These are phyloP conservation scores for Hypolimnas misippus DNA, from an alignment of 2,888 invertebrate genomes.

Conservation along the genomic window DNA sequence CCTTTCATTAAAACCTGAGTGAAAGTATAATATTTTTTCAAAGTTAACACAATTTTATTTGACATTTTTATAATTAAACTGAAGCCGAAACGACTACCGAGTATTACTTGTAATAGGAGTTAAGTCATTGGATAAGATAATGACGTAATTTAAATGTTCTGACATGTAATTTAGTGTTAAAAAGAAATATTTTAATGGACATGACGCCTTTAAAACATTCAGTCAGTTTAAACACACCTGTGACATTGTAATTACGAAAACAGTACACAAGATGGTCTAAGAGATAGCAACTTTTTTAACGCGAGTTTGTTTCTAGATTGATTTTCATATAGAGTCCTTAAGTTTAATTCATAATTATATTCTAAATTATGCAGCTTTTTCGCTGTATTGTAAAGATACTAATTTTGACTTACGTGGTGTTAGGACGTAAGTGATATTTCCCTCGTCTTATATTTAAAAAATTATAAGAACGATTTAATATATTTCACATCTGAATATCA, in stretches of 20 bases:
- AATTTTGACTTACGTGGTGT: no score
- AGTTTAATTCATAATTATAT: no score
- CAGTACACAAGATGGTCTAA: not conserved
- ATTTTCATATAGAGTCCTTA: no score
- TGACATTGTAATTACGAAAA: conserved; percentile 49
- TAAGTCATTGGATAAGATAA: conserved; percentile 21
- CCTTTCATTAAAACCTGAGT: conserved; percentile 19
- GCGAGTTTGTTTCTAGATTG: no score
- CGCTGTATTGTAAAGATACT: no score
- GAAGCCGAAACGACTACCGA: conserved; percentile 14
- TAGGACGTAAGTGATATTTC: no score
- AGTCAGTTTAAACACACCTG: conserved; percentile 52
- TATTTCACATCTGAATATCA: no score
- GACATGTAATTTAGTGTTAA: conserved; percentile 59
- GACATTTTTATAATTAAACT: conserved; percentile 27
- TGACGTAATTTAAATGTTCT: conserved; percentile 22
- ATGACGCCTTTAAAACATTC: conserved; percentile 36
- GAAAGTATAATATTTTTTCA: conserved; percentile 28
- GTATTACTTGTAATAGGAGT: conserved; percentile 16
- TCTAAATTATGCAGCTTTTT: no score
- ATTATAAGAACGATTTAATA: no score
- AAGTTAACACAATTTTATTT: conserved; percentile 28
- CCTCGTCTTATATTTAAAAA: no score
- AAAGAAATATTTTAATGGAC: conserved; percentile 59
- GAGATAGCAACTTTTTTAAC: not conserved